phyloP scores from a whole-genome alignment of 2,113 vertebrate genomes.

The Gorsachius goisagi region DNA sequence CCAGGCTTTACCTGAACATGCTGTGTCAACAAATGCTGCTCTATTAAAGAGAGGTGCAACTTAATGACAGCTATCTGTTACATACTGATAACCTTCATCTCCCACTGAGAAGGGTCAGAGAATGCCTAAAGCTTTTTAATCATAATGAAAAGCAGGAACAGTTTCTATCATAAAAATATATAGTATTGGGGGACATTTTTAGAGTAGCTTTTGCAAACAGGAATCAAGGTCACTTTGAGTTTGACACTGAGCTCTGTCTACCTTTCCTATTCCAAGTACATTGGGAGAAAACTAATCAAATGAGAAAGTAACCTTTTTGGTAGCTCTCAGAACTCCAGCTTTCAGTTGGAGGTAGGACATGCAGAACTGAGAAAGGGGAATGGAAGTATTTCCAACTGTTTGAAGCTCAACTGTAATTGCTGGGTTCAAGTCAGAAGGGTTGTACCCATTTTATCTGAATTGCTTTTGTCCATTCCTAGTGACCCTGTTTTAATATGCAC shows the following conservation, averaged over 20 bases:
- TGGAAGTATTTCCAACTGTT: background rate
- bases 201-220: background rate
- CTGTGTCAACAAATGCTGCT: slow-evolving; percentile 9
- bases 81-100: background rate
- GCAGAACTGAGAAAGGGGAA: slow-evolving; percentile 18
- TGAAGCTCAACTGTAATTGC: slow-evolving; percentile 1
- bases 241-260: background rate
- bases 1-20: background rate
- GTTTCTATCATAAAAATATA: background rate
- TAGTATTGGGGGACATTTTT: background rate
- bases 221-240: slow-evolving; percentile 16
- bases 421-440: background rate
- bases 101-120: background rate
- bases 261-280: background rate
- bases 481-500: slow-evolving; percentile 55
- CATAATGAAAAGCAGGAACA: background rate
- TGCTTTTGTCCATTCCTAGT: background rate
- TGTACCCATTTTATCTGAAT: background rate
- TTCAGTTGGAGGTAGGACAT: slow-evolving; percentile 31
- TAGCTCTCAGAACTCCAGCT: background rate
- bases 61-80: background rate
- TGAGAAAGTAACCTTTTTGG: background rate
- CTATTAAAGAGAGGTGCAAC: background rate
- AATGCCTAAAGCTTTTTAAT: background rate
- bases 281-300: background rate